These are phyloP conservation scores for Leptinotarsa lineolata DNA, from an alignment of 1,140 invertebrate species.

Conservation along the genomic window DNA sequence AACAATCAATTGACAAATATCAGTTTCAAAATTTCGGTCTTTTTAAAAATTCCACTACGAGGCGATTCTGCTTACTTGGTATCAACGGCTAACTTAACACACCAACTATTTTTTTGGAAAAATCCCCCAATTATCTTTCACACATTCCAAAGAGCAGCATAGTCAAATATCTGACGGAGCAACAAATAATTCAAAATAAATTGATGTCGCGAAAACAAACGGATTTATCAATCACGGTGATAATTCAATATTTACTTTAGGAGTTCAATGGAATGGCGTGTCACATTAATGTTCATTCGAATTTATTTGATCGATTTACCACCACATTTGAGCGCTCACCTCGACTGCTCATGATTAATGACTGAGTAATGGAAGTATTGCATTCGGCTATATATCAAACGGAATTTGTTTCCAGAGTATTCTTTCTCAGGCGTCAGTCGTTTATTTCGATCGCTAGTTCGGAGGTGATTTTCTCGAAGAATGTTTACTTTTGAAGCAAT, in stretches of 20 bases:
- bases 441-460: no score
- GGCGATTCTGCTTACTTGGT: no score
- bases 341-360: slow-evolving; percentile 1
- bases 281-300: slow-evolving; percentile 13
- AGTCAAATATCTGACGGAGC: neutral
- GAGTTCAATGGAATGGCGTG: slow-evolving; percentile 14
- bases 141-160: neutral
- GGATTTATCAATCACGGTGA: neutral
- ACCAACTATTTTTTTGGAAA: no score
- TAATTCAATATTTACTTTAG: slow-evolving; percentile 19
- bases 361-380: neutral
- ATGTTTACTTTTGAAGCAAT: no score
- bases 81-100: no score
- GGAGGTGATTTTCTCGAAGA: no score
- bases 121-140: no score
- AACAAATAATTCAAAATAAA: neutral
- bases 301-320: slow-evolving; percentile 19
- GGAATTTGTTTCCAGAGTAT: neutral
- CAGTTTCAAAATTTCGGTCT: no score
- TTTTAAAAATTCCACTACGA: no score
- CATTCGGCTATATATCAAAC: slow-evolving; percentile 2
- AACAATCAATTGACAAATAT: no score
- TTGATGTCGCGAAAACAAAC: slow-evolving; percentile 11
- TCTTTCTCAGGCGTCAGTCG: no score
- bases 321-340: neutral